Conservation (phyloP, 2,888 invertebrate species). For the Orthosia gothica region DNA sequence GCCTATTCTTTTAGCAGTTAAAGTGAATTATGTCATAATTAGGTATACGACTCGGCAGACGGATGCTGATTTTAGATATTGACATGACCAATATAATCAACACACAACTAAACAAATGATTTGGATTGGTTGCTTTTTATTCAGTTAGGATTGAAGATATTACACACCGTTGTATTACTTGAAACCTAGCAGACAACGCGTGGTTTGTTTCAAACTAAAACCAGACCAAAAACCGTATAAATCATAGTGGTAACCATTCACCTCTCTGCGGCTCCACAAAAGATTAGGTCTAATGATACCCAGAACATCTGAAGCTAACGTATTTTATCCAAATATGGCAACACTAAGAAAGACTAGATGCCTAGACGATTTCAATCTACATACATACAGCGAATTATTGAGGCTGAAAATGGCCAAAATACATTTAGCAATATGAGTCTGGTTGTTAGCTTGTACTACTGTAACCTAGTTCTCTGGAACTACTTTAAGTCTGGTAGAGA, state of each 20-base stretch:
- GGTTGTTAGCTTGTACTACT: slow-evolving; percentile 30
- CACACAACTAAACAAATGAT: too few species aligned
- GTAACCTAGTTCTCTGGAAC: slow-evolving; percentile 41
- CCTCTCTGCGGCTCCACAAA: slow-evolving; percentile 16
- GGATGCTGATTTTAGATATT: background rate
- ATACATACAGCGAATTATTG: slow-evolving; percentile 55
- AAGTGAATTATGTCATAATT: background rate
- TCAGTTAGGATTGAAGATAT: background rate
- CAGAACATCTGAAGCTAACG: slow-evolving; percentile 30
- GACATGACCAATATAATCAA: background rate
- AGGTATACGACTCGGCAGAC: too few species aligned
- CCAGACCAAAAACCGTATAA: slow-evolving; percentile 12
- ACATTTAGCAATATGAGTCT: slow-evolving; percentile 48
- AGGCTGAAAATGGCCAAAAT: slow-evolving; percentile 52
- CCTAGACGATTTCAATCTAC: slow-evolving; percentile 56
- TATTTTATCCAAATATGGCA: slow-evolving; percentile 46
- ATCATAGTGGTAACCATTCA: background rate
- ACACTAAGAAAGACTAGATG: slow-evolving; percentile 48
- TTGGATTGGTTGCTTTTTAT: background rate
- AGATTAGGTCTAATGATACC: slow-evolving; percentile 50
- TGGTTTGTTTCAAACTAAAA: slow-evolving; percentile 1
- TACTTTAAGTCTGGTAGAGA: background rate
- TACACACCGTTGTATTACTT: background rate
- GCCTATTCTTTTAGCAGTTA: background rate
- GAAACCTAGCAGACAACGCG: background rate